A percentile compares a stretch with the other conserved stretches of the same genome.
These are phyloP conservation scores for Isaurus tuberculatus DNA, from an alignment of 92 coral and sea anemone species.

Conservation along the genomic window DNA sequence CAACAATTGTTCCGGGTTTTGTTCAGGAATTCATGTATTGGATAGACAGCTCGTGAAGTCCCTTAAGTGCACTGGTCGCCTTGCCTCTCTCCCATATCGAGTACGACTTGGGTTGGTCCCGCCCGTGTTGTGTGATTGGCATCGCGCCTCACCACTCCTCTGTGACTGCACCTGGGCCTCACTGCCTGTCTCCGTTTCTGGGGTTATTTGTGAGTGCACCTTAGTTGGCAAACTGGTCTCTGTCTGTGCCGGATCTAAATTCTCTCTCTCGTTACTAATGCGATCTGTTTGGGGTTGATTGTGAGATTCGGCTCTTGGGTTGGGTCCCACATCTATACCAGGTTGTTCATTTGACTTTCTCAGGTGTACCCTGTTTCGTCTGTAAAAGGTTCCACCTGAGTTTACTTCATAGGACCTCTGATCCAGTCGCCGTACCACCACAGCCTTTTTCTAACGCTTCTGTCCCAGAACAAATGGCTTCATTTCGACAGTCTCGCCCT, in stretches of 20 bases:
- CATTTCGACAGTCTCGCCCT: slow-evolving; percentile 31
- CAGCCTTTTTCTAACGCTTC: slow-evolving; percentile 50
- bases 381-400: slow-evolving; percentile 20
- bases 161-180: slow-evolving; percentile 7
- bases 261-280: not conserved
- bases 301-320: not conserved
- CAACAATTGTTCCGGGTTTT: slow-evolving; percentile 7
- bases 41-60: slow-evolving; percentile 1
- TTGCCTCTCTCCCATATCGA: slow-evolving; percentile 8
- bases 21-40: not conserved
- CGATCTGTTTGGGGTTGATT: not conserved
- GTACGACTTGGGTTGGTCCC: slow-evolving; percentile 9
- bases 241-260: not conserved
- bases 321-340: slow-evolving; percentile 8
- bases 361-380: slow-evolving; percentile 53
- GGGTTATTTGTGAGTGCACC: slow-evolving; percentile 1
- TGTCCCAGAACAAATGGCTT: slow-evolving; percentile 42
- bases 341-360: slow-evolving; percentile 22
- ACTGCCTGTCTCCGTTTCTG: not conserved
- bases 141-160: not conserved
- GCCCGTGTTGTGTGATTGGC: not conserved
- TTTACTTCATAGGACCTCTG: slow-evolving; percentile 46
- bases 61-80: slow-evolving; percentile 13
- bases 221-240: not conserved
- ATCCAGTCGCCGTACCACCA: slow-evolving; percentile 41